A percentile compares a stretch with the other conserved stretches of the same genome.
Evolutionary conservation across 2,797 vertebrate species (phyloP).

Genomic region (Glossophaga mutica): DNA sequence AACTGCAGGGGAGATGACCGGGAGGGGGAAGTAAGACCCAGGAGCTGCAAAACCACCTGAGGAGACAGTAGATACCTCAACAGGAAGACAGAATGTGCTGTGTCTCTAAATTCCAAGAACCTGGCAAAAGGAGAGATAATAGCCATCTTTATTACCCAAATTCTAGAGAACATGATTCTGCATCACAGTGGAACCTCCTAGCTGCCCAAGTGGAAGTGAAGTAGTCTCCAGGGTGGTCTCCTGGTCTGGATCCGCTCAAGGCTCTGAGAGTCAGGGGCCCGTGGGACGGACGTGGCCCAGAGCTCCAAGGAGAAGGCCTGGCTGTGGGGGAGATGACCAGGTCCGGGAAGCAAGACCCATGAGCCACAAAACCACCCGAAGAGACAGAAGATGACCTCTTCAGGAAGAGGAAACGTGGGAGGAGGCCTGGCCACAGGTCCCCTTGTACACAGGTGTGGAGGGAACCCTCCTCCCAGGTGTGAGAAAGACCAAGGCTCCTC

Average conservation of each 20-base stretch:
- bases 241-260: not conserved
- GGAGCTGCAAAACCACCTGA: not conserved
- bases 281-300: too few relatives aligned
- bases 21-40: not conserved
- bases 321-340: not conserved
- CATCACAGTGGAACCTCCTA: not conserved
- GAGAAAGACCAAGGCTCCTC: not conserved
- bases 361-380: not conserved
- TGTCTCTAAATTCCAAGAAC: not conserved
- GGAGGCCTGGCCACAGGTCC: not conserved
- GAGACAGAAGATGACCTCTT: not conserved
- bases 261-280: not conserved
- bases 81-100: not conserved
- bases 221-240: not conserved
- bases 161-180: not conserved
- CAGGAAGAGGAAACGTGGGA: not conserved
- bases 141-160: conserved; percentile 59
- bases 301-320: not conserved
- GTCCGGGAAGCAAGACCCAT: not conserved
- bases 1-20: not conserved
- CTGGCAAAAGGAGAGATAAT: not conserved
- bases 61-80: not conserved
- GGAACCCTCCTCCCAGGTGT: not conserved
- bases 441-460: not conserved
- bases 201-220: not conserved